Base-by-base conservation (phyloP, 2,113 vertebrate species). In the Macquaria australasica region DNA sequence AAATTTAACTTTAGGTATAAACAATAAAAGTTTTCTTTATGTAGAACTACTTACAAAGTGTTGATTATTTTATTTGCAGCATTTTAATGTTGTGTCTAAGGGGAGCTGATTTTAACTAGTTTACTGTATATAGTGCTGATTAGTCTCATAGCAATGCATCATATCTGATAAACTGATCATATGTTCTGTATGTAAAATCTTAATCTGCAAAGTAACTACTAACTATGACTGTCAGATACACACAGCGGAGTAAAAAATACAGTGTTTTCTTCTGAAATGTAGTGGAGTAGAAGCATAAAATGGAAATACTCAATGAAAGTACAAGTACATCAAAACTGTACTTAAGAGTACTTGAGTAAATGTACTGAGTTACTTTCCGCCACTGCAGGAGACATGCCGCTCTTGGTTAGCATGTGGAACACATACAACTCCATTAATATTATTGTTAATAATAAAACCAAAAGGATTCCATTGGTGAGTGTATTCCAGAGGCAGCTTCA, bases 401-500 rank as follows among this genome's bases (percentile, higher is more conserved):
- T 71, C 6, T 39, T 50, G 15, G 67, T 53, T 63, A 53, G 23
- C 67, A 76, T 45, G 48, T 37, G 15, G 16, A 58, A 62, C 48
- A 81, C 14, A 28, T 60, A 45, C 34, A 82, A 71, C 43, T 51
- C 15, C 9, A 9, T 31, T 75, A 72, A 76, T 43, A 55, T 34
- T 34, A 34, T 34, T 3, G 34, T 34, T 9, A 15, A 39, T 39
- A 15, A 69, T 31, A 48, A 51, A 79, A 64, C 28, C 28, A 48
- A 7, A 70, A 43, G 5, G 5, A 79, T 77, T 74, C 79, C 4
- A 73, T 16, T 60, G 9, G 21, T 73, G 58, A 83, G 31, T 86
- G 3, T 41, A 72, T 88, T 86, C 69, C 68, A 73, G 68, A 85
- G 34, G 51, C 55, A 63, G 34, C 62, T 75, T 68, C 3, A 28